Conservation (phyloP, 2,113 vertebrate species). For the Lagenorhynchus albirostris region DNA sequence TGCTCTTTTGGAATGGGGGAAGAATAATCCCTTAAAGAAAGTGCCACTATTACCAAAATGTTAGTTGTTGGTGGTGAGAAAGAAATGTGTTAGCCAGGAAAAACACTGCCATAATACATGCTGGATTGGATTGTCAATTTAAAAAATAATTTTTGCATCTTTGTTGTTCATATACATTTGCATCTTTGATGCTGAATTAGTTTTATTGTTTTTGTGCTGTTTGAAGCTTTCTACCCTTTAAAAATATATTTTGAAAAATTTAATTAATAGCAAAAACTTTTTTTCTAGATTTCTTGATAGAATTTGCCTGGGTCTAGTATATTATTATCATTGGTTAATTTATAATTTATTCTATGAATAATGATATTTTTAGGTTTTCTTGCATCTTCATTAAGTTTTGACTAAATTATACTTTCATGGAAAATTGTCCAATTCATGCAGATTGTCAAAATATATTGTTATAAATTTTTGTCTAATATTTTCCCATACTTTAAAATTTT, state of each 20-base stretch:
- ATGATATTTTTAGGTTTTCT: background rate
- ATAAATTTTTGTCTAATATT: background rate
- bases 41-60: background rate
- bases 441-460: background rate
- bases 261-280: background rate
- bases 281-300: background rate
- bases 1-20: background rate
- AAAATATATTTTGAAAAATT: background rate
- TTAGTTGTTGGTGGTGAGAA: background rate
- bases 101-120: background rate
- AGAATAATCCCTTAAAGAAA: background rate
- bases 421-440: background rate
- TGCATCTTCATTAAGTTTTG: background rate
- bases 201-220: background rate
- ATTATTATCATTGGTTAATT: background rate
- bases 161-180: background rate
- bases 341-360: background rate
- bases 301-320: background rate
- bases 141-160: background rate
- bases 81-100: background rate
- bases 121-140: background rate
- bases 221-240: background rate
- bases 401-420: background rate
- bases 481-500: background rate
- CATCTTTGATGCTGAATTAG: background rate